Percentiles rank a stretch among this genome's conserved stretches.
Evolutionary conservation across 2,113 vertebrate genomes (phyloP).

Genomic region (Laticauda colubrina): DNA sequence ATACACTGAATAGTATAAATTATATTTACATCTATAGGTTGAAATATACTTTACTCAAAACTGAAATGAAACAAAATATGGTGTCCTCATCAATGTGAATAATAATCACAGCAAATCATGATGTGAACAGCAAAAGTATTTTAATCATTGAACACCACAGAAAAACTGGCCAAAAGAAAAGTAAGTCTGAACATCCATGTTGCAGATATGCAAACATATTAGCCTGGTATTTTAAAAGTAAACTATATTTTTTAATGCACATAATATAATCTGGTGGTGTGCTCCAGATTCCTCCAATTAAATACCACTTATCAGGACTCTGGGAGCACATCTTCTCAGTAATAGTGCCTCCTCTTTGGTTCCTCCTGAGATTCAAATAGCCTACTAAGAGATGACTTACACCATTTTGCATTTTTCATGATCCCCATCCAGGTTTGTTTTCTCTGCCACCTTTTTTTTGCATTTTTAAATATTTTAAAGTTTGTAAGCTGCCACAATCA

Average conservation of each 20-base stretch:
- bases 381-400: neutral
- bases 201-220: neutral
- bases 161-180: neutral
- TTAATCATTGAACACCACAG: constrained; percentile 66
- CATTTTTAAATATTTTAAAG: neutral
- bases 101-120: constrained; percentile 68
- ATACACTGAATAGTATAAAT: neutral
- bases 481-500: neutral
- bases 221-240: neutral
- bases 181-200: neutral
- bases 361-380: neutral
- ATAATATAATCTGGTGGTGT: neutral
- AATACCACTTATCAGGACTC: neutral
- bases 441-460: neutral
- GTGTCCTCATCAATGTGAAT: constrained; percentile 59
- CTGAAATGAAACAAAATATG: neutral
- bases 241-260: neutral
- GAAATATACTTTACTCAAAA: neutral
- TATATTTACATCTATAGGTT: neutral
- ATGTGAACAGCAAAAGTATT: constrained; percentile 71
- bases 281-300: neutral
- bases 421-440: neutral
- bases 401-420: neutral
- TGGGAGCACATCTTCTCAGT: neutral
- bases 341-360: neutral